Base-by-base conservation (phyloP, 2,113 vertebrate species). In the Phalacrocorax pelagicus region DNA sequence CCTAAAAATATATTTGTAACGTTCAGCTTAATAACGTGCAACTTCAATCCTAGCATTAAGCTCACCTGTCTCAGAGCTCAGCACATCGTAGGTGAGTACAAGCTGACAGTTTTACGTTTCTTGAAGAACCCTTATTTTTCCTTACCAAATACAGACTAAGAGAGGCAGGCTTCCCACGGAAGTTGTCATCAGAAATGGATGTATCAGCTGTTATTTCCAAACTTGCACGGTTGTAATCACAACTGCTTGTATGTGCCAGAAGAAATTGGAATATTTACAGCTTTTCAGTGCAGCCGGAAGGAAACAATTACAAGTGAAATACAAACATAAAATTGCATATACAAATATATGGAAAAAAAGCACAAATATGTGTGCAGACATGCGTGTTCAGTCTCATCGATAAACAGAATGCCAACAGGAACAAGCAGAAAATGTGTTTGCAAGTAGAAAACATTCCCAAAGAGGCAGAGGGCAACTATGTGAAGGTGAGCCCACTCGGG, bases 261-360 rank as follows among this genome's bases (percentile, higher is more conserved):
- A 88, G 88, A 77, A 81, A 88, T 58, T 11, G 88, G 82, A 49
- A 66, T 81, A 87, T 94, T 95, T 79, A 9, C 92, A 94, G 86
- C 86, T 92, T 73, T 49, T 61, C 63, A 14, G 71, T 3, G 74
- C 71, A 86, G 71, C 71, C 15, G 7, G 91, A 58, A 94, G 94
- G 92, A 86, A 96, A 88, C 55, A 83, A 81, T 21, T 7, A 2
- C 24, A 46, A 66, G 54, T n/a, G 86, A 77, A 90, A 86, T 17
- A 36, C 61, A 96, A 95, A 93, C 81, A 61, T 3, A 4, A 11
- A 82, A 38, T 8, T 81, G 23, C 29, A 6, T 12, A n/a, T 2
- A 15, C 40, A 79, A 90, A 69, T 8, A 7, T 11, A n/a, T 6
- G 27, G 59, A 5, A 47, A 44, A 38, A 38, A 36, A 36, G 22